Base-by-base conservation (phyloP, 1,140 invertebrate genomes). In the Drosophila triauraria region DNA sequence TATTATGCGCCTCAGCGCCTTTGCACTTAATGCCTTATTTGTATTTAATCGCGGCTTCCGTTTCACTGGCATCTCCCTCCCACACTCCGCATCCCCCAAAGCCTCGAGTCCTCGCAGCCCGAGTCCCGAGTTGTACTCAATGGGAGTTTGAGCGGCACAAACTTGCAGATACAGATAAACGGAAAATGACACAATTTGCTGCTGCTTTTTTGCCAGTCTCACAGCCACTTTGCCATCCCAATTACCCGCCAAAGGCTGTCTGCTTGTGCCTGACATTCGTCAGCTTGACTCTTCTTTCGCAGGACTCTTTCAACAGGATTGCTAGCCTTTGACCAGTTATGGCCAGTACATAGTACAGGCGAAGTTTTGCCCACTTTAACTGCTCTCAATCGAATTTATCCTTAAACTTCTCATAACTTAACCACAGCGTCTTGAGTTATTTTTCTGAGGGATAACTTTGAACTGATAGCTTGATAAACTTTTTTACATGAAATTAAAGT, bases 21-120 rank as follows among this genome's bases (percentile, higher is more conserved):
- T 82, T 78, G 78, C 75, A 88, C 85, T 90, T 90, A 90, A 90
- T 90, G 85, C 75, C 85, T 90, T 90, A 90, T 90, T 90, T 90
- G 86, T 90, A 90, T 90, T 90, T 90, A 90, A 90, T 90, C 85
- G 85, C 81, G 81, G 85, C 85, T 90, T 90, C 75, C 86, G 62
- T 90, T 90, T 87, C 86, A 90, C 70, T 87, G 85, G 80, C 80
- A 80, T 59, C 50, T 51, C 48, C 54, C 40, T 47, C 48, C 48
- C 8, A 27, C 17, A 8, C 42, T 54, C 42, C 4, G 38, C n/a
- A 35, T 32, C 50, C 35, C 7, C 42, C 23, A 43, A 27, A n/a
- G 40, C 35, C 12, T 38, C 23, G 30, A 50, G 30, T 43, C 48
- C 38, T 7, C 38, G 59, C 62, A 53, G 75, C 68, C 60, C 70